Evolutionary conservation across 2,888 invertebrate species (phyloP).

Genomic region (Calameuta pallipes): DNA sequence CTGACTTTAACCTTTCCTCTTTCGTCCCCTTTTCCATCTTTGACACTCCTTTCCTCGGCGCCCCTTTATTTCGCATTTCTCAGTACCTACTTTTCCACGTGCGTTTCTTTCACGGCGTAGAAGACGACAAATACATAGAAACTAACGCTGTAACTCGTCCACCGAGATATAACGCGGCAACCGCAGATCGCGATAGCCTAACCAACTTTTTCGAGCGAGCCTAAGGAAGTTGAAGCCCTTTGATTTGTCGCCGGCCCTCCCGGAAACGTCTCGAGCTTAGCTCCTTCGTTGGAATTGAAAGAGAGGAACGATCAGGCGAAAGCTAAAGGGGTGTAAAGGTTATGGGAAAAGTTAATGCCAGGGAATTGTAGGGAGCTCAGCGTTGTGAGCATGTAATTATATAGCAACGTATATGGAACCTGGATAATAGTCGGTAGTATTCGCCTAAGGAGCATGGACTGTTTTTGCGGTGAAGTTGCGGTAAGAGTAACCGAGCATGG

Average conservation of each 20-base stretch:
- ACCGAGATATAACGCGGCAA: too few relatives aligned
- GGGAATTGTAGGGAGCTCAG: background rate
- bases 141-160: background rate
- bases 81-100: background rate
- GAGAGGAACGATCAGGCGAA: background rate
- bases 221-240: background rate
- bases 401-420: background rate
- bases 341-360: background rate
- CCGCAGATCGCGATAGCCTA: too few relatives aligned
- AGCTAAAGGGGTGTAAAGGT: background rate
- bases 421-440: background rate
- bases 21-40: background rate
- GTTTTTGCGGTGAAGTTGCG: background rate
- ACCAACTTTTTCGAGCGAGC: background rate
- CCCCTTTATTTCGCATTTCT: conserved; percentile 3
- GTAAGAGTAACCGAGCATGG: background rate
- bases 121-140: background rate
- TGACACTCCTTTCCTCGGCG: conserved; percentile 4
- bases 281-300: background rate
- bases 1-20: conserved; percentile 3
- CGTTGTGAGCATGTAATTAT: background rate
- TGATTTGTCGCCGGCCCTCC: background rate
- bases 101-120: background rate
- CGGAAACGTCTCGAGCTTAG: background rate
- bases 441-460: background rate